Evolutionary conservation across 2,797 vertebrate genomes (phyloP).

Genomic region (Xiphophorus birchmanni): DNA sequence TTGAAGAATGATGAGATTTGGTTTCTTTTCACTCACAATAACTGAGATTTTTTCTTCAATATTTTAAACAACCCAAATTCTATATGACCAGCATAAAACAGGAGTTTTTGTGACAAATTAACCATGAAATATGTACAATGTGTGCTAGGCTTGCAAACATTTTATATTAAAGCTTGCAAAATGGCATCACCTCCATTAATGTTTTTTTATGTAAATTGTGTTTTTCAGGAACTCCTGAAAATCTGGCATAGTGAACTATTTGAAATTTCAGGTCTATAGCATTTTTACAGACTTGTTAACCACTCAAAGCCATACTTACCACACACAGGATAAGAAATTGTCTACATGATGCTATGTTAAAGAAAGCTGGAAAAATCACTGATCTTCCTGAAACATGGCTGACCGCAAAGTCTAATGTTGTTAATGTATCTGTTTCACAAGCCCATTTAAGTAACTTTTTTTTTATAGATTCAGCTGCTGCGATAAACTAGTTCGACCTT

Average conservation of each 20-base stretch:
- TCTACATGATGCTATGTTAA: background rate
- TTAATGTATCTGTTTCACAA: background rate
- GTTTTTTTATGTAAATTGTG: background rate
- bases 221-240: background rate
- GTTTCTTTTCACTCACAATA: background rate
- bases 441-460: background rate
- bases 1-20: background rate
- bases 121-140: background rate
- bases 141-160: background rate
- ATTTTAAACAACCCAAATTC: background rate
- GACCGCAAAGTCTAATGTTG: background rate
- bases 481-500: background rate
- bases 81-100: background rate
- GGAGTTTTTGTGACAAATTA: background rate
- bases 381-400: background rate
- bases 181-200: background rate
- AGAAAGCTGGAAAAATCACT: background rate
- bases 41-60: background rate
- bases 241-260: background rate
- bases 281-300: too few species aligned
- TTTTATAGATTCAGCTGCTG: background rate
- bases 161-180: background rate
- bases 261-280: too few species aligned
- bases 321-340: background rate
- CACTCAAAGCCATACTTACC: background rate